Conservation (phyloP, 2,888 invertebrate species). For the Acanthacorydalis orientalis region DNA sequence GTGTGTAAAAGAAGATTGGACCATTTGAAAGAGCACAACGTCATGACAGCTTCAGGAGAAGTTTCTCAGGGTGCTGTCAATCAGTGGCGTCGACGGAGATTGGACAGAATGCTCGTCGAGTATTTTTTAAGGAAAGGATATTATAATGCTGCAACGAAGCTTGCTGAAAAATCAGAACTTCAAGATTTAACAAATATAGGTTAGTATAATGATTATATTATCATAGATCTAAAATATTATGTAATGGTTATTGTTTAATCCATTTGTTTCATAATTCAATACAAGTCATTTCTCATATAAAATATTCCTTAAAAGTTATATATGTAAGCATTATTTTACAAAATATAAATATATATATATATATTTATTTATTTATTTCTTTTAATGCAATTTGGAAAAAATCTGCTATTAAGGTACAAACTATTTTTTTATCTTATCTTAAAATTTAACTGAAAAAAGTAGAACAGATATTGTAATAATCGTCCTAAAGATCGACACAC, state of each 20-base stretch:
- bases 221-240: too few relatives aligned
- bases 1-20: constrained; percentile 85
- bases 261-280: background rate
- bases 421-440: background rate
- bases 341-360: background rate
- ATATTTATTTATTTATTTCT: background rate
- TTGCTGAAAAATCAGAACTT: constrained; percentile 66
- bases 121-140: constrained; percentile 90
- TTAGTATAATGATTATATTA: constrained; percentile 18
- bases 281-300: too few relatives aligned
- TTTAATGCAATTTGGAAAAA: too few relatives aligned
- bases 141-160: constrained; percentile 79
- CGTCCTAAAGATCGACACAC: too few relatives aligned
- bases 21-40: constrained; percentile 68
- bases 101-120: constrained; percentile 93
- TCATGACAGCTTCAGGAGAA: constrained; percentile 23
- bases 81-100: constrained; percentile 70
- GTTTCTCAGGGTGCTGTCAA: constrained; percentile 38
- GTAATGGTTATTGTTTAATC: constrained; percentile 8
- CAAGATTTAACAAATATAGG: constrained; percentile 85
- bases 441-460: background rate
- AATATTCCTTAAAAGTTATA: background rate
- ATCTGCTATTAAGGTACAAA: too few relatives aligned
- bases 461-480: too few relatives aligned
- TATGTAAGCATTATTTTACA: background rate